These are phyloP conservation scores for Mactra quadrangularis DNA, from an alignment of 1,140 invertebrate species.

Conservation along the genomic window DNA sequence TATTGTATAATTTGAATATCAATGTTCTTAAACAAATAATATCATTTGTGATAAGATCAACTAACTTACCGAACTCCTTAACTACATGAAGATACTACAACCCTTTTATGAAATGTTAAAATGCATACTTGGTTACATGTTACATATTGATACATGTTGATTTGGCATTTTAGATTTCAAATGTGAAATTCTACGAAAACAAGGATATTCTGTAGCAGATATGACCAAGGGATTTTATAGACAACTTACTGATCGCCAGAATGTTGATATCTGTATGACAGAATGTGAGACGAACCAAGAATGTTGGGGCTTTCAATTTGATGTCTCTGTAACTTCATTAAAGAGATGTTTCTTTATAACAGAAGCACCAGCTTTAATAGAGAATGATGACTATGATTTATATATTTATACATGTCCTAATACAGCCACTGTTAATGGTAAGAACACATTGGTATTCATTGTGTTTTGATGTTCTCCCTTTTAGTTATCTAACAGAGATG, in stretches of 20 bases:
- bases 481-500: too few relatives aligned
- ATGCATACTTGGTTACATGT: too few relatives aligned
- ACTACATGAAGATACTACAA: too few relatives aligned
- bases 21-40: too few relatives aligned
- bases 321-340: background rate
- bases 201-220: background rate
- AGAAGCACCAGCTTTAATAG: conserved; percentile 4
- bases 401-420: conserved; percentile 45
- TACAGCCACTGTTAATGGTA: conserved; percentile 4
- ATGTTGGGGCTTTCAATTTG: conserved; percentile 51
- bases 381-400: background rate
- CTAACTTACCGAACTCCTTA: too few relatives aligned
- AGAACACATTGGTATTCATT: too few relatives aligned
- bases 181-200: conserved; percentile 10
- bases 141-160: too few relatives aligned
- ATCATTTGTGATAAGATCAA: too few relatives aligned
- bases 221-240: background rate
- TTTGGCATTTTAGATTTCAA: conserved; percentile 41
- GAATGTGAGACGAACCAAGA: conserved; percentile 15
- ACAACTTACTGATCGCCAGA: conserved; percentile 3
- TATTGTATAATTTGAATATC: too few relatives aligned
- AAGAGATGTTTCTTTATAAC: conserved; percentile 22
- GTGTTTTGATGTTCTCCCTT: too few relatives aligned
- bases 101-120: too few relatives aligned
- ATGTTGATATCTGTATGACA: conserved; percentile 9